phyloP scores from a whole-genome alignment of 2,797 vertebrate genomes.

The Uromys caudimaculatus region DNA sequence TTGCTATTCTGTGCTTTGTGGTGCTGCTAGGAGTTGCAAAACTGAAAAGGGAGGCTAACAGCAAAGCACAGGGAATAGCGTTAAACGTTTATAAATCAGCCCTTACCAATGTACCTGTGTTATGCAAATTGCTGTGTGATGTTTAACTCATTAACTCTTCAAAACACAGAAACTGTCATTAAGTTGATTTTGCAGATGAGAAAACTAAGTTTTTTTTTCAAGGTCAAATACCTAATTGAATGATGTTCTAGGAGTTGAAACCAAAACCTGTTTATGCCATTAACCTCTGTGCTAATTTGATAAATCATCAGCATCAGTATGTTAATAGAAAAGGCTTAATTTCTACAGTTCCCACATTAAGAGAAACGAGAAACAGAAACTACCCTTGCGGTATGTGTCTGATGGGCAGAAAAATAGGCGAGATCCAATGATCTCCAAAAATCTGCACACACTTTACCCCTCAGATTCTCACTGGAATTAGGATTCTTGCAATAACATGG shows the following conservation, averaged over 20 bases:
- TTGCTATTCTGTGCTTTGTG: neutral
- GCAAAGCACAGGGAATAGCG: neutral
- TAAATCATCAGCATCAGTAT: neutral
- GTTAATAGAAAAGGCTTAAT: slow-evolving; percentile 54
- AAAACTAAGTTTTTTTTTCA: slow-evolving; percentile 55
- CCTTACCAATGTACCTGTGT: slow-evolving; percentile 16
- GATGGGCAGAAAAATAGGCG: neutral
- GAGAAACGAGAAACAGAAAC: neutral
- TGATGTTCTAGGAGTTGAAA: slow-evolving; percentile 56
- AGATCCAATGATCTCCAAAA: neutral
- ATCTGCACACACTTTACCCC: neutral
- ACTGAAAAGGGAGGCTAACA: slow-evolving; percentile 39
- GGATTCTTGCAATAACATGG: neutral
- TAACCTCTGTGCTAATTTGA: slow-evolving; percentile 54
- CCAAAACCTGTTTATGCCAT: slow-evolving; percentile 21
- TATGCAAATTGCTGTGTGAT: slow-evolving; percentile 51
- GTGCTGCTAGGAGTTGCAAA: slow-evolving; percentile 38
- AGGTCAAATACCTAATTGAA: slow-evolving; percentile 64
- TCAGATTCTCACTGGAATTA: neutral
- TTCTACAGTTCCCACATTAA: neutral
- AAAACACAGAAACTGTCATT: slow-evolving; percentile 59
- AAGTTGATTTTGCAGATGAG: slow-evolving; percentile 65
- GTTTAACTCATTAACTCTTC: slow-evolving; percentile 64
- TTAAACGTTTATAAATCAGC: slow-evolving; percentile 42
- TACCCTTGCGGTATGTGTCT: neutral